Evolutionary conservation across 2,888 invertebrate genomes (phyloP), one percentile per base, ranked within the genome.

Genomic region (Exephanes ischioxanthus): DNA sequence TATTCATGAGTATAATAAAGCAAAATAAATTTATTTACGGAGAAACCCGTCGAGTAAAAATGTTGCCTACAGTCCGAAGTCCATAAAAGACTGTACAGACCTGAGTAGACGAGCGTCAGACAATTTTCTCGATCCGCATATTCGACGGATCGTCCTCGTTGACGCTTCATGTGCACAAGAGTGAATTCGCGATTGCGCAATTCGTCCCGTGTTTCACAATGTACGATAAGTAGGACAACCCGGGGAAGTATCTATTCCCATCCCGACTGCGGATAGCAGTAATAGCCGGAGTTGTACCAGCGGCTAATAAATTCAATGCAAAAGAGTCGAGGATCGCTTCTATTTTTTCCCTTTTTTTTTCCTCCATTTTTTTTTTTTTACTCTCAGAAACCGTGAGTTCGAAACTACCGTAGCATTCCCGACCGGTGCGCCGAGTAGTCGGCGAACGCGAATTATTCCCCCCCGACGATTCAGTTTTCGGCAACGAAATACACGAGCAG

Each of bases 371-470:
- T 30, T 30, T 63, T 61, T 63, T 63, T 30, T 63, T 16, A 11
- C 4, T 16, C 11, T 11, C 16, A 16, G 19, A 37, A 37, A 66
- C 16, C 37, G 30, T 63, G 66, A 37, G 37, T 37, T 33, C 1
- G 61, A 37, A 41, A 33, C 37, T 37, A 37, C 3, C 33, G 73
- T 4, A 19, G 61, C 58, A 63, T 48, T 53, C 48, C 61, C 48
- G 61, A 67, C 73, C 75, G 68, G 73, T 70, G 63, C 78, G 73
- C 51, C 70, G 83, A 83, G 80, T 55, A 73, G 75, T 80, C 83
- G 14, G 68, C 68, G 70, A 71, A 75, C 41, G 70, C 80, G 76
- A 80, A 80, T 84, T 77, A 84, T 84, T 83, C 83, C 58, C 83
- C 58, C 67, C 55, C 72, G 77, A 48, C 72, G 77, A 48, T 84